Percentiles rank a stretch among this genome's conserved stretches.
These are phyloP conservation scores for Sorex maritimensis DNA, from an alignment of 2,797 vertebrate species.

Conservation along the genomic window DNA sequence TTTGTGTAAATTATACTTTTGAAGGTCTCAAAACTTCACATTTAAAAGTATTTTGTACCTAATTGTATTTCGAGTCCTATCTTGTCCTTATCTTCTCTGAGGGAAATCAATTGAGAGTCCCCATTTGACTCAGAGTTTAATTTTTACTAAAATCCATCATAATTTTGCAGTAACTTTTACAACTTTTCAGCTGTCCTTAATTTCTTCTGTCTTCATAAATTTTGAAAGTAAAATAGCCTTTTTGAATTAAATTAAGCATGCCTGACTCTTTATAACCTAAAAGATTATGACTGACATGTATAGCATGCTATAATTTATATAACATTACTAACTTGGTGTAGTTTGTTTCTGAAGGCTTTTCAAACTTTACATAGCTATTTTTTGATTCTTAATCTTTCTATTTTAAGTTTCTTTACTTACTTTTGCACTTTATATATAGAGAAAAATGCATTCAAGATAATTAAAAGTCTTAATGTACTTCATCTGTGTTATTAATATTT, in stretches of 20 bases:
- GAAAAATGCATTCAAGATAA: background rate
- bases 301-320: too few relatives aligned
- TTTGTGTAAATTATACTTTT: background rate
- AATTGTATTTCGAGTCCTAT: background rate
- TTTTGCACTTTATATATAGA: background rate
- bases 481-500: background rate
- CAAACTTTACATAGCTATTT: background rate
- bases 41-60: background rate
- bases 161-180: too few relatives aligned
- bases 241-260: background rate
- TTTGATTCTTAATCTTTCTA: background rate
- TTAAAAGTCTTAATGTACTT: background rate
- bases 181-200: background rate
- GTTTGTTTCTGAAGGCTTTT: background rate
- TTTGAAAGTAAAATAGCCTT: background rate
- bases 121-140: background rate
- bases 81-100: background rate
- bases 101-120: background rate
- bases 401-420: background rate
- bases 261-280: background rate
- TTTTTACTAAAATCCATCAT: too few relatives aligned
- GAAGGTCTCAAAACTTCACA: conserved; percentile 13
- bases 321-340: too few relatives aligned
- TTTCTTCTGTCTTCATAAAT: background rate
- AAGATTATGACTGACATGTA: background rate